These are phyloP conservation scores for Cerastis leucographa DNA, from an alignment of 2,888 invertebrate species.

Conservation along the genomic window DNA sequence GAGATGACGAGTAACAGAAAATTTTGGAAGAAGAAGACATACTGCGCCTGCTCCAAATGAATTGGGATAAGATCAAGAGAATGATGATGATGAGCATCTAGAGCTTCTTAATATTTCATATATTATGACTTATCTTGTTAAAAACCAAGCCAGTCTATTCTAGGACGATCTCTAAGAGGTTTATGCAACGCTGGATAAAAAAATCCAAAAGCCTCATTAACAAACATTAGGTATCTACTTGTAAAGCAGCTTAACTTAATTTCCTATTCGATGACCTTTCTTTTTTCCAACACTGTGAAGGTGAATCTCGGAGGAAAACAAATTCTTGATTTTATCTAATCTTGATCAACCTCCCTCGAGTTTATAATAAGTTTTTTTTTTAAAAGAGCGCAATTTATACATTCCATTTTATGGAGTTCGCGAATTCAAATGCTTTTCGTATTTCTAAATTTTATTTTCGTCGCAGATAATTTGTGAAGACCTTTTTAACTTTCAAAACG, in stretches of 20 bases:
- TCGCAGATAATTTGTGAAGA: slow-evolving; percentile 26
- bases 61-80: too few relatives aligned
- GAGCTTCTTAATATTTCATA: neutral
- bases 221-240: neutral
- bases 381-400: neutral
- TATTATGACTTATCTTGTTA: neutral
- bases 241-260: neutral
- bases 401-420: neutral
- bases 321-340: slow-evolving; percentile 11
- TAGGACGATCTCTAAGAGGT: neutral
- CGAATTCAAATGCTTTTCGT: slow-evolving; percentile 14
- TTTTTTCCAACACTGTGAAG: slow-evolving; percentile 2
- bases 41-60: too few relatives aligned
- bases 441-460: slow-evolving; percentile 19
- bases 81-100: too few relatives aligned
- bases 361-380: neutral
- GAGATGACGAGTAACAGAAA: too few relatives aligned
- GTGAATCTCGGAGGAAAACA: neutral
- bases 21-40: too few relatives aligned
- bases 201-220: neutral
- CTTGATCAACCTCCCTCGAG: slow-evolving; percentile 24
- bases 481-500: slow-evolving; percentile 3
- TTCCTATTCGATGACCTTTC: slow-evolving; percentile 5
- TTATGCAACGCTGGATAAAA: neutral
- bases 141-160: neutral